phyloP scores from a whole-genome alignment of 2,888 invertebrate species.

The Xestia xanthographa region DNA sequence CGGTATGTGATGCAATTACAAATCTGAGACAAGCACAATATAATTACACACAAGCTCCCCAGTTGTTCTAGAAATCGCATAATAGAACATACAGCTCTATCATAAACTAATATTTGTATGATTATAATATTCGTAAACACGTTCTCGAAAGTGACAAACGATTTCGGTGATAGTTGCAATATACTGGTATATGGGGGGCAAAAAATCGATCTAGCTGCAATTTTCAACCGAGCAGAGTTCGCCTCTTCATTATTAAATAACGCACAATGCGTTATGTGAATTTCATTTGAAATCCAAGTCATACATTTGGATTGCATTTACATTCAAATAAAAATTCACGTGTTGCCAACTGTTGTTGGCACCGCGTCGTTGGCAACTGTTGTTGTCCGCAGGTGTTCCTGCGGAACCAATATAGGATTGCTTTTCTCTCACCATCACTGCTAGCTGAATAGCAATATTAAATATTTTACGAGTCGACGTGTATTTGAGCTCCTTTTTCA shows the following conservation, averaged over 20 bases:
- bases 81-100: not conserved
- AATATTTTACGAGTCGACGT: not conserved
- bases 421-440: not conserved
- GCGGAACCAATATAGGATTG: not conserved
- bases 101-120: too few relatives aligned
- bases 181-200: too few relatives aligned
- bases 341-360: too few relatives aligned
- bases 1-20: not conserved
- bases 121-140: too few relatives aligned
- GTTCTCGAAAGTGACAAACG: too few relatives aligned
- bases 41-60: not conserved
- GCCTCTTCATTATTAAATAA: not conserved
- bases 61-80: not conserved
- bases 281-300: not conserved
- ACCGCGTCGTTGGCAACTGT: too few relatives aligned
- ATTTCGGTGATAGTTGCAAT: too few relatives aligned
- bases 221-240: not conserved
- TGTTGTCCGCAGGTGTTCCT: too few relatives aligned
- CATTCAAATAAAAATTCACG: not conserved
- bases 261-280: too few relatives aligned
- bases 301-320: not conserved
- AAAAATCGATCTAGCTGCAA: too few relatives aligned
- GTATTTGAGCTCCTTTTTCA: not conserved
- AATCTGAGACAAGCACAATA: not conserved
- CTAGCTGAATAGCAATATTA: not conserved